Evolutionary conservation across 2,113 vertebrate genomes (phyloP), one percentile per base, ranked within the genome.

Genomic region (Ciconia maguari): DNA sequence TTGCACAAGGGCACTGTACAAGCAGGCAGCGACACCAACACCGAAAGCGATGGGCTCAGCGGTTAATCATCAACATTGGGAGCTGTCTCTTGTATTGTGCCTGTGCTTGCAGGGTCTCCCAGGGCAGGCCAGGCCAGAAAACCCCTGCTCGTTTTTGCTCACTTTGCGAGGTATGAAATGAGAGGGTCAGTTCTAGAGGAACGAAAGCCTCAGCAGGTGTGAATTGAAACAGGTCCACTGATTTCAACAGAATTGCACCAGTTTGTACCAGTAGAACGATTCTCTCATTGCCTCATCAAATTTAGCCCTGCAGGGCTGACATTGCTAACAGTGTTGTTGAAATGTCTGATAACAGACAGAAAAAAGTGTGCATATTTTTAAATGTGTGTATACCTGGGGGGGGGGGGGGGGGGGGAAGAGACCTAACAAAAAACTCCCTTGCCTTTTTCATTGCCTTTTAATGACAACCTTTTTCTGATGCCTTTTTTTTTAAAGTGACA

Each of bases 31-130:
- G 2, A 58, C 61, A 61, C 32, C 51, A 30, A 3, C 26, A 46
- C 13, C 36, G 27, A 52, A 57, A 58, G 18, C 1, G 0, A 30
- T 14, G 25, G 1, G 5, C 46, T 62, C 0, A 0, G 38, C 0
- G 1, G n/a, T 65, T 80, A 42, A 60, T 44, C 0, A 0, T 60
- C 52, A 68, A n/a, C 27, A 32, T 6, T 2, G 19, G 10, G 16
- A 80, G 8, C 3, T 2, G 0, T 15, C 16, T n/a, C n/a, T 68
- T n/a, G 18, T 30, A 3, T 5, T 18, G 18, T 46, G 20, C 51
- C 36, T 61, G 34, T 66, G 11, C n/a, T 78, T 76, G 34, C 52
- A 83, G 42, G 11, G 29, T 51, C 13, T 68, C 14, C 24, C 41
- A 44, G 24, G 49, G 26, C 38, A 78, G 55, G 68, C 29, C 24